Evolutionary conservation across 2,113 vertebrate genomes (phyloP), one percentile per base, ranked within the genome.

Genomic region (Ardeotis arabs): DNA sequence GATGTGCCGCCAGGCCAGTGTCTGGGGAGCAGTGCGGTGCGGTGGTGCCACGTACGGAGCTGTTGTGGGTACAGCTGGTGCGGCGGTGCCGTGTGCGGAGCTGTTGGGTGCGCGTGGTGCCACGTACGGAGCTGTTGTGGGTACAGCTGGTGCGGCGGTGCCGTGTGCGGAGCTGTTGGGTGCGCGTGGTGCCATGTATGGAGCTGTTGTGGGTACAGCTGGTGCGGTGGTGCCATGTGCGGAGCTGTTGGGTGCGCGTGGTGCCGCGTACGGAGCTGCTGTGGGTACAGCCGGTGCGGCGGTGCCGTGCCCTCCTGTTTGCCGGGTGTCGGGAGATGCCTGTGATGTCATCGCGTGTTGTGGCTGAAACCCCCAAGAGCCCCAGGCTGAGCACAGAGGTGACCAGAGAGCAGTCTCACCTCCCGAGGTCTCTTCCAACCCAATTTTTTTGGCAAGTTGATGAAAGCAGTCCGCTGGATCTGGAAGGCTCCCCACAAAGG

Each of bases 321-420:
- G 41, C 39, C 39, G 11, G 39, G 39, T 39, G 39, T 41, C 41
- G 11, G 41, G 25, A 23, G 39, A 7, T 9, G 24, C 19, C 25
- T 12, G 17, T 0, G 0, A 13, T 29, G 74, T 31, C 68, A 11
- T 49, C 0, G 0, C 28, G 9, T 4, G 3, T 17, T 2, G 4
- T 15, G 41, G 20, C 67, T 62, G 67, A n/a, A 39, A 33, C 27
- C 33, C 33, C 39, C 21, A 37, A 47, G 39, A 39, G 28, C 33
- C n/a, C 39, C 4, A 4, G 6, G 13, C 8, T 10, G 33, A 58
- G 13, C 1, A 12, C 11, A 23, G 41, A 31, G 44, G 45, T 27
- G 28, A 5, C 37, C 2, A 5, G 10, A 19, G 59, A 39, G 72
- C 33, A 7, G 31, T 4, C 19, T 18, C 68, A 5, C 29, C 73